A percentile compares a stretch with the other conserved stretches of the same genome.
These are phyloP conservation scores for Daktulosphaira vitifoliae DNA, from an alignment of 1,140 invertebrate species.

Conservation along the genomic window DNA sequence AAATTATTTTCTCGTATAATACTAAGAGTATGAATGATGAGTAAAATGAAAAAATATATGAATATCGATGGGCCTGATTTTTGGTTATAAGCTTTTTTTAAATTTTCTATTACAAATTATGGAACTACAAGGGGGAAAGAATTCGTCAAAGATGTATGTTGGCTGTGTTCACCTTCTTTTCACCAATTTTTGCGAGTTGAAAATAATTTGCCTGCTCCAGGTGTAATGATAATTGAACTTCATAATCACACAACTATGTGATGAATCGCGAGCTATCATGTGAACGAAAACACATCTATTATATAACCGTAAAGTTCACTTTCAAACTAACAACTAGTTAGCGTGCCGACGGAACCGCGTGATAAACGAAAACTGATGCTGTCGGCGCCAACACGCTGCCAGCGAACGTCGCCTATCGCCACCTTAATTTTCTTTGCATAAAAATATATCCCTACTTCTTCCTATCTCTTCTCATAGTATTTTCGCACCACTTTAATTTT, in stretches of 20 bases:
- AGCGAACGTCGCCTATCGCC: neutral
- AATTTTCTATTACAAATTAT: too few relatives aligned
- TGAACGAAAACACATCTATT: constrained; percentile 33
- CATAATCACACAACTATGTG: constrained; percentile 41
- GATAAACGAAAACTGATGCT: constrained; percentile 5
- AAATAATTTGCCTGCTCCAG: constrained; percentile 80
- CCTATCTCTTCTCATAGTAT: too few relatives aligned
- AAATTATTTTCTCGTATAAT: too few relatives aligned
- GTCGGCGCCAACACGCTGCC: neutral
- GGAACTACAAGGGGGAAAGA: neutral
- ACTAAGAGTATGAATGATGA: too few relatives aligned
- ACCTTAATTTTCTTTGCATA: neutral
- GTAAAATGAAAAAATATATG: too few relatives aligned
- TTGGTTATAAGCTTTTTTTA: too few relatives aligned
- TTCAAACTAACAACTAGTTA: constrained; percentile 20
- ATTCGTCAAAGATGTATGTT: neutral
- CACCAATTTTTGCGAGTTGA: constrained; percentile 79
- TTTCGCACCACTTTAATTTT: too few relatives aligned
- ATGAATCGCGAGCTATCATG: constrained; percentile 22
- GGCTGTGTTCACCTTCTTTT: constrained; percentile 60
- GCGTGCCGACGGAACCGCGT: neutral
- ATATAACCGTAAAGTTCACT: neutral
- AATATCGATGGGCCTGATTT: too few relatives aligned
- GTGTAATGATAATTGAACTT: constrained; percentile 74
- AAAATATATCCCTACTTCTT: neutral